Percentiles rank a stretch among this genome's conserved stretches.
Evolutionary conservation across 1,140 invertebrate species (phyloP).

Genomic region (Eulimnadia texana): DNA sequence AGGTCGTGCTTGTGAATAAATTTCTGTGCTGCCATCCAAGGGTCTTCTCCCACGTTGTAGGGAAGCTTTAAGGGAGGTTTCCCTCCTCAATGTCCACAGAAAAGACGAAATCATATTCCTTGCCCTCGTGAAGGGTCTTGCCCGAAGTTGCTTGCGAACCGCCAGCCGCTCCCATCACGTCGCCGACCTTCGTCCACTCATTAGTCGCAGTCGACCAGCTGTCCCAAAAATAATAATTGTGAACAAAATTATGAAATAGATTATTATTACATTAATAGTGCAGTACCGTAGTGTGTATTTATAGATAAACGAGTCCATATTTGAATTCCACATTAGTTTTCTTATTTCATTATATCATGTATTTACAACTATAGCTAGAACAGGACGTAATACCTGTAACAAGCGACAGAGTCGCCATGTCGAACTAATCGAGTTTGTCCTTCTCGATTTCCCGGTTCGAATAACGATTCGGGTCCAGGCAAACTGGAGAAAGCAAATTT

Average conservation of each 20-base stretch:
- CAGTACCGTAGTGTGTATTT: not conserved
- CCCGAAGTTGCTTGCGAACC: constrained; percentile 43
- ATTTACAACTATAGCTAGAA: no score
- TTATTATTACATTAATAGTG: constrained; percentile 1
- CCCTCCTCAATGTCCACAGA: constrained; percentile 85
- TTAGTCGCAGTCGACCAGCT: constrained; percentile 52
- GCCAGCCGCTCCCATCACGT: constrained; percentile 67
- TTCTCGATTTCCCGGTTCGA: constrained; percentile 60
- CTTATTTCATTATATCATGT: not conserved
- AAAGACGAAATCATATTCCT: constrained; percentile 89
- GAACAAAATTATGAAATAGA: not conserved
- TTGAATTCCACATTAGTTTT: not conserved
- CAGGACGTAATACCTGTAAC: constrained; percentile 45
- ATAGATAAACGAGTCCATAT: not conserved
- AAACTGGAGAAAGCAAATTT: constrained; percentile 35
- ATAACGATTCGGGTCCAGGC: constrained; percentile 56
- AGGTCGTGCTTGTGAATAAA: constrained; percentile 59
- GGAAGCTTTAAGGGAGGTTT: constrained; percentile 75
- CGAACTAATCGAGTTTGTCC: constrained; percentile 76
- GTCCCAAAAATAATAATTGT: constrained; percentile 21
- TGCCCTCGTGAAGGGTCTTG: constrained; percentile 65
- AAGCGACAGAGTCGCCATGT: constrained; percentile 52
- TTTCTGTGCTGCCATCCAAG: constrained; percentile 45
- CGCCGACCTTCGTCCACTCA: constrained; percentile 74
- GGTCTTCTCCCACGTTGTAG: constrained; percentile 61